phyloP scores from a whole-genome alignment of 1,140 invertebrate genomes.

The Aphidius gifuensis region DNA sequence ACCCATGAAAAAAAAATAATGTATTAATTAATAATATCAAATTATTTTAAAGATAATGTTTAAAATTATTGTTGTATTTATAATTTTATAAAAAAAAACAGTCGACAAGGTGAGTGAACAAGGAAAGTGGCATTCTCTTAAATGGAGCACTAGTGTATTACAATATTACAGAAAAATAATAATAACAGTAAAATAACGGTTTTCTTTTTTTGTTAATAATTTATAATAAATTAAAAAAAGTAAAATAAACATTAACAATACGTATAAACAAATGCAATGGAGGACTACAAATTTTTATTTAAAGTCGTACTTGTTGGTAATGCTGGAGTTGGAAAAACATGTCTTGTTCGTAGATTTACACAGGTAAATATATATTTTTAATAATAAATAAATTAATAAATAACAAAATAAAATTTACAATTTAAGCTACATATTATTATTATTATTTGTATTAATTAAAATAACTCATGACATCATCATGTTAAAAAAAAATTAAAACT shows the following conservation, averaged over 20 bases:
- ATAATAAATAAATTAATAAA: constrained; percentile 15
- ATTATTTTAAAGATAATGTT: no score
- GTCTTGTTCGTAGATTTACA: constrained; percentile 85
- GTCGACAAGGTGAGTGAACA: constrained; percentile 34
- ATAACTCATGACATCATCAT: constrained; percentile 2
- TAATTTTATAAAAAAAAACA: constrained; percentile 12
- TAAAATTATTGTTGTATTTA: neutral
- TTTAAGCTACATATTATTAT: constrained; percentile 5
- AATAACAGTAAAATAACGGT: neutral
- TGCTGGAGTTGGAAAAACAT: constrained; percentile 93
- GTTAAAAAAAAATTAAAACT: neutral
- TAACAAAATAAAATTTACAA: constrained; percentile 3
- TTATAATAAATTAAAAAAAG: neutral
- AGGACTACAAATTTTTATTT: constrained; percentile 97
- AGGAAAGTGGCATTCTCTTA: constrained; percentile 27
- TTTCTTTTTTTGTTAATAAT: no score
- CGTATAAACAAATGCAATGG: constrained; percentile 63
- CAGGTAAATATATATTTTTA: constrained; percentile 57
- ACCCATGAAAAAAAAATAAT: no score
- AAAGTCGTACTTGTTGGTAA: constrained; percentile 96
- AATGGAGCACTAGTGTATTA: constrained; percentile 15
- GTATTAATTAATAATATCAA: no score
- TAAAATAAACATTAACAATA: neutral
- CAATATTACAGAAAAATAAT: constrained; percentile 5
- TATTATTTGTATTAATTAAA: neutral